phyloP scores from a whole-genome alignment of 2,888 invertebrate species.

The Peribatodes rhomboidaria region DNA sequence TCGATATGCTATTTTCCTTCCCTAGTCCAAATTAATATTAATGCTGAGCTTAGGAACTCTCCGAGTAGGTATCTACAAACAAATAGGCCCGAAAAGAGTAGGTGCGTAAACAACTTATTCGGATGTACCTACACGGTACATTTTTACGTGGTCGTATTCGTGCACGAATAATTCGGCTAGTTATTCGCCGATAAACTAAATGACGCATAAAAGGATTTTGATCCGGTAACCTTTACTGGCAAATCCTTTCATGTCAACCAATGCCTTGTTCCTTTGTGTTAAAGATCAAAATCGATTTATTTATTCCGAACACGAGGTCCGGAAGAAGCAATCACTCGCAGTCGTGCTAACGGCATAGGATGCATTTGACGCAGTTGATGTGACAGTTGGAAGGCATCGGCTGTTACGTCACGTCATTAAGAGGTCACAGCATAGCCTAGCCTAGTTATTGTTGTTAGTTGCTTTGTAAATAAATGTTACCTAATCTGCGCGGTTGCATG shows the following conservation, averaged over 20 bases:
- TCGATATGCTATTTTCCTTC: slow-evolving; percentile 33
- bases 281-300: slow-evolving; percentile 21
- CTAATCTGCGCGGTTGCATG: slow-evolving; percentile 22
- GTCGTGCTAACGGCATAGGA: slow-evolving; percentile 30
- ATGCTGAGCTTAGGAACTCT: too few species aligned
- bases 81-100: too few species aligned
- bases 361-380: slow-evolving; percentile 31
- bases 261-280: slow-evolving; percentile 18
- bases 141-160: too few species aligned
- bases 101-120: too few species aligned
- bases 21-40: slow-evolving; percentile 29
- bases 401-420: slow-evolving; percentile 29
- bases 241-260: slow-evolving; percentile 2
- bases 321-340: slow-evolving; percentile 40
- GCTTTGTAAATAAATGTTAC: slow-evolving; percentile 11
- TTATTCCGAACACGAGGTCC: slow-evolving; percentile 7
- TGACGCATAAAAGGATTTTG: slow-evolving; percentile 35
- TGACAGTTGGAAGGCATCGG: not conserved
- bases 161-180: too few species aligned
- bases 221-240: slow-evolving; percentile 23
- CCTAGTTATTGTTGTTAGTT: not conserved
- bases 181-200: too few species aligned
- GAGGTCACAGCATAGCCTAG: slow-evolving; percentile 15
- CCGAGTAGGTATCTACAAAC: too few species aligned
- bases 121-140: too few species aligned